Percentiles rank a stretch among this genome's conserved stretches.
These are phyloP conservation scores for Rhynchomys soricoides DNA, from an alignment of 2,113 vertebrate species.

Conservation along the genomic window DNA sequence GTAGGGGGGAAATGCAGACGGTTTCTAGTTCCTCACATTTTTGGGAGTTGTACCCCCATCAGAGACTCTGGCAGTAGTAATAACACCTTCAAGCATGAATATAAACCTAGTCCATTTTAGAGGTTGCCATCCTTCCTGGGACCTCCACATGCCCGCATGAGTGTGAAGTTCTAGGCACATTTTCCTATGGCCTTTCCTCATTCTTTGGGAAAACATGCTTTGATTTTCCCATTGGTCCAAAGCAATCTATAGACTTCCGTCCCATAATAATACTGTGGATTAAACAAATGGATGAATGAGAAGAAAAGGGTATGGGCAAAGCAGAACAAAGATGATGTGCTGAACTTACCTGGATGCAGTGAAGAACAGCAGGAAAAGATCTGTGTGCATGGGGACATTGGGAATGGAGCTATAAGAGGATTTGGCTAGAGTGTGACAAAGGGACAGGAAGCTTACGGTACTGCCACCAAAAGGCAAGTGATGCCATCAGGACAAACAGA, in stretches of 20 bases:
- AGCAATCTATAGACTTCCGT: neutral
- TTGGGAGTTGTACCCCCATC: neutral
- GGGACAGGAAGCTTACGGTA: neutral
- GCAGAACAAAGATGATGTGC: fast-evolving
- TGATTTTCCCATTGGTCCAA: neutral
- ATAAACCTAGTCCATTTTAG: neutral
- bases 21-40: neutral
- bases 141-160: neutral
- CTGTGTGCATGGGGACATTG: neutral
- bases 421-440: neutral
- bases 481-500: neutral
- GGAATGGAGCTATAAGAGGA: neutral
- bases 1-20: fast-evolving
- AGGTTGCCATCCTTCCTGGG: neutral
- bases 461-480: neutral
- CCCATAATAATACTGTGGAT: neutral
- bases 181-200: neutral
- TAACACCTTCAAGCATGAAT: neutral
- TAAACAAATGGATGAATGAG: neutral
- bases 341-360: too few relatives aligned
- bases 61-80: neutral
- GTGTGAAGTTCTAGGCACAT: neutral
- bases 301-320: fast-evolving
- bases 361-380: neutral
- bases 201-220: neutral